Evolutionary conservation across 2,797 vertebrate species (phyloP).

Genomic region (Hippoglossus hippoglossus): DNA sequence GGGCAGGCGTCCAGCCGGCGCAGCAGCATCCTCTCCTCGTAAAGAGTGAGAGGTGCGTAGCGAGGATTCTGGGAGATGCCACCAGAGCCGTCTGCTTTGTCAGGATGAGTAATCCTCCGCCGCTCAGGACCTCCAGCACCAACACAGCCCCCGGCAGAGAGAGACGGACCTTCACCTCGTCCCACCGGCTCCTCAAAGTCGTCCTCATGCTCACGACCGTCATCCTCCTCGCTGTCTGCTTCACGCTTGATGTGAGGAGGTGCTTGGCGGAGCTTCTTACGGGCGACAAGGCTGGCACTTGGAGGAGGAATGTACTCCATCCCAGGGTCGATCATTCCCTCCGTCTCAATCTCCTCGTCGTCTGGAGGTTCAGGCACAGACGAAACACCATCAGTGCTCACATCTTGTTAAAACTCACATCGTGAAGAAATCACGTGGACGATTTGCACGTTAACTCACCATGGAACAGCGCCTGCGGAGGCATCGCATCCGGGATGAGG

Average conservation of each 20-base stretch:
- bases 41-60: constrained; percentile 86
- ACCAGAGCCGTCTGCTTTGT: constrained; percentile 68
- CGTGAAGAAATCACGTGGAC: neutral
- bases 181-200: constrained; percentile 79
- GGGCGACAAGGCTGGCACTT: constrained; percentile 71
- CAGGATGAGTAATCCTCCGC: constrained; percentile 78
- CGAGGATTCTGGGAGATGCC: constrained; percentile 57
- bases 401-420: neutral
- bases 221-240: constrained; percentile 93
- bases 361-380: constrained; percentile 77
- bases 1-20: constrained; percentile 91
- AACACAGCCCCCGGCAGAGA: neutral
- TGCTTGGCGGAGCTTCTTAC: constrained; percentile 87
- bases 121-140: constrained; percentile 63
- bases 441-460: constrained; percentile 81
- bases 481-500: constrained; percentile 97
- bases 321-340: constrained; percentile 95
- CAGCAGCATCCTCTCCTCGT: constrained; percentile 92
- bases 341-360: constrained; percentile 93
- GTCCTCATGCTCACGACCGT: constrained; percentile 75
- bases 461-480: constrained; percentile 95
- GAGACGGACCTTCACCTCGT: constrained; percentile 61
- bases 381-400: neutral
- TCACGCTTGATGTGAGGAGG: constrained; percentile 92
- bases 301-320: constrained; percentile 92